Conservation (phyloP, 2,113 vertebrate species). For the Osmerus eperlanus region DNA sequence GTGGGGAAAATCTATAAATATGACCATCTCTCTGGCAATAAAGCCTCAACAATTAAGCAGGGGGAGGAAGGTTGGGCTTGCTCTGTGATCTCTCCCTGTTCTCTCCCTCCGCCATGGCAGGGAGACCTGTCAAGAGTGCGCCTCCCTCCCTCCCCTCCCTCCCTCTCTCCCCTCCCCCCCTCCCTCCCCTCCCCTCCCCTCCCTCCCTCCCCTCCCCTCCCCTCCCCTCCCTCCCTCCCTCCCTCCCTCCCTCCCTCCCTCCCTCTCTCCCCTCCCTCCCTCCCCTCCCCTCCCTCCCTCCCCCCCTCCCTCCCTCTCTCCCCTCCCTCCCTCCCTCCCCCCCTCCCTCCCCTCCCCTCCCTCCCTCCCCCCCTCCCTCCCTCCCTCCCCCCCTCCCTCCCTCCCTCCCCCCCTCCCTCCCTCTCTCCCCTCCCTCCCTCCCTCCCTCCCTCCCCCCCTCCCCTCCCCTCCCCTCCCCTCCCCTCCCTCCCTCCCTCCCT, state of each 20-base stretch:
- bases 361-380: not conserved
- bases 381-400: not conserved
- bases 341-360: no score
- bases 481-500: not conserved
- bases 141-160: not conserved
- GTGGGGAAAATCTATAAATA: constrained; percentile 21
- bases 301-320: not conserved
- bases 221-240: no score
- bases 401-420: not conserved
- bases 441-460: not conserved
- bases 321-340: no score
- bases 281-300: no score
- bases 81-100: constrained; percentile 2
- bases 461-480: no score
- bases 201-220: not conserved
- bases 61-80: not conserved
- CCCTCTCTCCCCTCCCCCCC: not conserved
- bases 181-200: not conserved
- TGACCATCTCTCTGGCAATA: constrained; percentile 14
- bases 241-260: not conserved
- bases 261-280: not conserved
- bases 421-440: not conserved
- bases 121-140: not conserved
- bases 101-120: not conserved
- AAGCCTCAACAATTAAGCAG: constrained; percentile 24